These are phyloP conservation scores for Nibea albiflora DNA, from an alignment of 2,113 vertebrate species.

Conservation along the genomic window DNA sequence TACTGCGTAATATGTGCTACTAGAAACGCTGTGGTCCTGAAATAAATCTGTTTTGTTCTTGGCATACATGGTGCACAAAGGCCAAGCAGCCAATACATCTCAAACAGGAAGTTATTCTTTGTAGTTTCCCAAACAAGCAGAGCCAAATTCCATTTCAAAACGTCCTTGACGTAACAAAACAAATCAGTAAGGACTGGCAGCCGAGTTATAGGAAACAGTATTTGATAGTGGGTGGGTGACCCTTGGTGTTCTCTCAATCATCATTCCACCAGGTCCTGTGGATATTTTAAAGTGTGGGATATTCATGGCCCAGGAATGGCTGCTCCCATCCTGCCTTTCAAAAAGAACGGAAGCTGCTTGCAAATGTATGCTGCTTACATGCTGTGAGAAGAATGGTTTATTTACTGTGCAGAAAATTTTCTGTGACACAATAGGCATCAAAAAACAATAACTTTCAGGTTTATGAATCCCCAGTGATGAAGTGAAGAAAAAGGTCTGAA, in stretches of 20 bases:
- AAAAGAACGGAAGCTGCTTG: conserved; percentile 73
- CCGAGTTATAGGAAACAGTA: conserved; percentile 36
- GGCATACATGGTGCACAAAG: conserved; percentile 47
- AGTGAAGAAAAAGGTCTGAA: background rate
- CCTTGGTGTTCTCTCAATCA: conserved; percentile 28
- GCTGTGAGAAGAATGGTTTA: conserved; percentile 39
- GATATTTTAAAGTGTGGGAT: conserved; percentile 74
- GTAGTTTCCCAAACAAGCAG: conserved; percentile 44
- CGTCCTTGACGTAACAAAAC: conserved; percentile 55
- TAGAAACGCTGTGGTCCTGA: conserved; percentile 11
- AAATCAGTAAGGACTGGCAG: conserved; percentile 29
- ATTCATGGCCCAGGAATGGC: conserved; percentile 63
- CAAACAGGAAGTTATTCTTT: conserved; percentile 67
- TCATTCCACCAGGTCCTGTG: conserved; percentile 25
- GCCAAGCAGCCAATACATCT: conserved; percentile 44
- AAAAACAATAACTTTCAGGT: conserved; percentile 39
- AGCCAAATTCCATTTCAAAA: conserved; percentile 57
- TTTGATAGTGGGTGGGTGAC: conserved; percentile 21
- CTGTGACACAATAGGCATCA: conserved; percentile 24
- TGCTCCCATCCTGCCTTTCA: conserved; percentile 84
- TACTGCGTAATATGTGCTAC: background rate
- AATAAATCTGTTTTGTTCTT: conserved; percentile 35
- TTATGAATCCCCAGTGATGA: conserved; percentile 1
- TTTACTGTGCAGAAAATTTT: conserved; percentile 39
- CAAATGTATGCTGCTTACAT: conserved; percentile 44